Conservation (phyloP, 2,797 vertebrate species). For the Xiphophorus birchmanni region DNA sequence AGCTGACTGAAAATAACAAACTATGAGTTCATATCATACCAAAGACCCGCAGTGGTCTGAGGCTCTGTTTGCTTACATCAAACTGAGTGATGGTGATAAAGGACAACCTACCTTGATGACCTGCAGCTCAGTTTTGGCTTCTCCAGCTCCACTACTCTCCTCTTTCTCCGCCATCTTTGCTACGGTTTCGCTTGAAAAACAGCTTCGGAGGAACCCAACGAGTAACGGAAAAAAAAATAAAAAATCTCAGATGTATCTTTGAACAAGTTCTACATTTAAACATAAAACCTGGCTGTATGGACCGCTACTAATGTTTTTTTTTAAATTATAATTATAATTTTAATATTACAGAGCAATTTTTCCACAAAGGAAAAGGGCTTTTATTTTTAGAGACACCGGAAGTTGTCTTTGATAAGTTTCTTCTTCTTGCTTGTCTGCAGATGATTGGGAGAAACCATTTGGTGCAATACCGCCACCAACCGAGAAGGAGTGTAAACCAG, state of each 20-base stretch:
- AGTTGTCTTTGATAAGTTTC: slow-evolving; percentile 18
- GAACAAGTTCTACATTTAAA: fast-evolving
- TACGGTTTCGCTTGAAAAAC: neutral
- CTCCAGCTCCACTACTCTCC: slow-evolving; percentile 63
- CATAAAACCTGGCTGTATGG: fast-evolving
- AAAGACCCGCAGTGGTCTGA: neutral
- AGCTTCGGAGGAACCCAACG: slow-evolving; percentile 1
- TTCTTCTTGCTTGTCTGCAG: neutral
- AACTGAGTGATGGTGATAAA: fast-evolving
- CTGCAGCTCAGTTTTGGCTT: slow-evolving; percentile 73
- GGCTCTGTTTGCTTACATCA: neutral
- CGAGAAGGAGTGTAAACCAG: neutral
- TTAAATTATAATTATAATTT: neutral
- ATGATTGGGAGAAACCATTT: neutral
- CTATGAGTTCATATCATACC: neutral
- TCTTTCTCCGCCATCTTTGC: slow-evolving; percentile 83
- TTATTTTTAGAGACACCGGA: slow-evolving; percentile 53
- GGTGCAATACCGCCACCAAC: neutral
- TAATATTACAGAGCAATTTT: neutral
- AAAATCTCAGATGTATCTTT: neutral
- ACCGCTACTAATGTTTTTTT: neutral
- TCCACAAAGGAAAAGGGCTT: slow-evolving; percentile 17
- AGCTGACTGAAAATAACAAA: neutral
- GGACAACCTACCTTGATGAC: slow-evolving; percentile 68
- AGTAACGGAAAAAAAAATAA: neutral